Base-by-base conservation (phyloP, 1,140 invertebrate species). In the Bathynomus jamesi region DNA sequence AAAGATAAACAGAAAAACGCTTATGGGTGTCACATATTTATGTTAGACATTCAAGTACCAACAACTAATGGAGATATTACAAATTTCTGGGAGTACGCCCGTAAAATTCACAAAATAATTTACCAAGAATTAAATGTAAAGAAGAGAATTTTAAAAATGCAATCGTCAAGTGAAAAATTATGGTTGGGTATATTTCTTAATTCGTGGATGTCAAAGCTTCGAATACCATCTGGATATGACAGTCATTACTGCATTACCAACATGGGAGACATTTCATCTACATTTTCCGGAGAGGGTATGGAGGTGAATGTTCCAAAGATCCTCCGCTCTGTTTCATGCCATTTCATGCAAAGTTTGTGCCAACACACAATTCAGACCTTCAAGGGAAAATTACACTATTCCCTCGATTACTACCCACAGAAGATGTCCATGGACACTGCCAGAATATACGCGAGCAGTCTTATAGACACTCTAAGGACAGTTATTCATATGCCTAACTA, bases 281-380 rank as follows among this genome's bases (percentile, higher is more conserved):
- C 70, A 24, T 74, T 77, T 32, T 32, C 72, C 4, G 72, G 72
- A n/a, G 71, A 61, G n/a, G 72, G 72, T 25, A 31, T 64, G n/a
- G 70, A 67, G 63, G 76, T 77, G 30, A 69, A 77, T n/a, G 69
- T 67, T 28, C 40, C 72, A 1, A 61, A 65, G n/a, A 63, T 77
- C 4, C 32, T 74, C 10, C 76, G 76, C 25, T 69, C 76, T 2
- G 76, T 77, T 1, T 71, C 72, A 13, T 74, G 76, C 40, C 76
- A 77, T 32, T 74, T 71, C 46, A 77, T 77, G 76, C 76, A 71
- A 60, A 72, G 70, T 3, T 67, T 77, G 11, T 77, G 76, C 29
- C 76, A 77, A 31, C 76, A 77, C 46, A 77, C 76, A 7, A 67
- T 77, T 3, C 76, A 77, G 60, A 77, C 76, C 30, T 77, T 77